Evolutionary conservation across 2,888 invertebrate genomes (phyloP).

Genomic region (Protodeltote pygarga): DNA sequence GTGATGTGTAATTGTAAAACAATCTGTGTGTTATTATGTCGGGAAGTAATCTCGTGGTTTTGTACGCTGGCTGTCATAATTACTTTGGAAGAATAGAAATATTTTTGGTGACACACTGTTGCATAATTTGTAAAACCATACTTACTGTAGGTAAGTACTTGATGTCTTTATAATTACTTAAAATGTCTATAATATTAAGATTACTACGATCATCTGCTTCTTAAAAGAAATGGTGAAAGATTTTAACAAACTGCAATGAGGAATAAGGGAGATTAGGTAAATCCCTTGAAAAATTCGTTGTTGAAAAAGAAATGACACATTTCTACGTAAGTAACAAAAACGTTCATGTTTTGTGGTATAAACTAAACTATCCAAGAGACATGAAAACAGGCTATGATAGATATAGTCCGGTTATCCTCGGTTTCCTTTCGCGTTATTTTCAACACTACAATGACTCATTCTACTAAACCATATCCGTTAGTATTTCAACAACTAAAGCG

Average conservation of each 20-base stretch:
- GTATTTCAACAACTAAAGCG: constrained; percentile 40
- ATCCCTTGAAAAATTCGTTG: too few species aligned
- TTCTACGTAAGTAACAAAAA: too few species aligned
- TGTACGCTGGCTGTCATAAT: constrained; percentile 26
- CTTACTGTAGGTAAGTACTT: background rate
- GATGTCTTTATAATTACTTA: background rate
- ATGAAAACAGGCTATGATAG: constrained; percentile 18
- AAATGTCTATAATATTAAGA: too few species aligned
- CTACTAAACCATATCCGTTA: constrained; percentile 43
- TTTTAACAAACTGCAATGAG: too few species aligned
- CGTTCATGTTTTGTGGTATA: too few species aligned
- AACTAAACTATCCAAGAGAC: constrained; percentile 11
- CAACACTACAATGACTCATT: constrained; percentile 39
- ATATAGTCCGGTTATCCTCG: constrained; percentile 15
- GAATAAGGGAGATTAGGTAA: too few species aligned
- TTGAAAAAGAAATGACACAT: background rate
- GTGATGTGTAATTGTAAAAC: constrained; percentile 49
- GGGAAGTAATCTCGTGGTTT: constrained; percentile 36
- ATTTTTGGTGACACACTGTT: constrained; percentile 37
- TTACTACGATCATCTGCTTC: too few species aligned
- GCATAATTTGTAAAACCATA: background rate
- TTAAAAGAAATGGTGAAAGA: too few species aligned
- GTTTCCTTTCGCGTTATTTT: constrained; percentile 33
- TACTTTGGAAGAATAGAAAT: constrained; percentile 25
- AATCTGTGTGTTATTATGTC: constrained; percentile 45